Evolutionary conservation across 2,888 invertebrate species (phyloP).

Genomic region (Drosophila mercatorum): DNA sequence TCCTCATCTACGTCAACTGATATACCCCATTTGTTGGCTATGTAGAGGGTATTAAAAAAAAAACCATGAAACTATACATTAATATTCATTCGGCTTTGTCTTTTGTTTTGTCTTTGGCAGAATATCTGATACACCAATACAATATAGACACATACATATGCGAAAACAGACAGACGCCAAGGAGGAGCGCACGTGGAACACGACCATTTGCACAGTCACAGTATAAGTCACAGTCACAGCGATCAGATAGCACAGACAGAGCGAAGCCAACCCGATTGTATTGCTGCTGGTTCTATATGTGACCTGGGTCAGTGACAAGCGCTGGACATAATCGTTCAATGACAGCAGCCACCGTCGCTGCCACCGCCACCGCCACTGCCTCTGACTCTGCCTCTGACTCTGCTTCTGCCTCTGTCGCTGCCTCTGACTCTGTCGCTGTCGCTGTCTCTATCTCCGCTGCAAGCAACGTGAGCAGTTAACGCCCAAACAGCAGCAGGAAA

Average conservation of each 20-base stretch:
- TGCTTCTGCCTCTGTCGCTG: not conserved
- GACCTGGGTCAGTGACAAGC: constrained; percentile 29
- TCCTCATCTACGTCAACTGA: not conserved
- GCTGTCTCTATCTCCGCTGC: constrained; percentile 9
- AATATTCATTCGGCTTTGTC: constrained; percentile 43
- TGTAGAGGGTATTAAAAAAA: not conserved
- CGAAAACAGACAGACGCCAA: constrained; percentile 9
- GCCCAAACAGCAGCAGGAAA: constrained; percentile 33
- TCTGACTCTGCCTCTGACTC: not conserved
- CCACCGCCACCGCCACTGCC: constrained; percentile 13
- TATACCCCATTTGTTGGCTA: not conserved
- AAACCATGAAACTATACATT: constrained; percentile 13
- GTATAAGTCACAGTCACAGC: constrained; percentile 4
- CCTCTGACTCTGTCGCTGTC: constrained; percentile 1
- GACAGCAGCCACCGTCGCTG: constrained; percentile 56
- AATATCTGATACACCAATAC: constrained; percentile 54
- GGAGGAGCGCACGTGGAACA: constrained; percentile 31
- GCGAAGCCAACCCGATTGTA: constrained; percentile 19
- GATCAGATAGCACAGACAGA: constrained; percentile 7
- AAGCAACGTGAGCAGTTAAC: constrained; percentile 60
- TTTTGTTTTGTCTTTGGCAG: constrained; percentile 47
- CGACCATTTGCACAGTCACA: constrained; percentile 10
- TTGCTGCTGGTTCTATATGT: constrained; percentile 23
- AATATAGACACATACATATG: constrained; percentile 1
- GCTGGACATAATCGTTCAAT: constrained; percentile 65